Evolutionary conservation across 37 sponge, comb jelly and placozoan genomes (phyloP), one percentile per base, ranked within the genome.

Genomic region (Mnemiopsis leidyi): DNA sequence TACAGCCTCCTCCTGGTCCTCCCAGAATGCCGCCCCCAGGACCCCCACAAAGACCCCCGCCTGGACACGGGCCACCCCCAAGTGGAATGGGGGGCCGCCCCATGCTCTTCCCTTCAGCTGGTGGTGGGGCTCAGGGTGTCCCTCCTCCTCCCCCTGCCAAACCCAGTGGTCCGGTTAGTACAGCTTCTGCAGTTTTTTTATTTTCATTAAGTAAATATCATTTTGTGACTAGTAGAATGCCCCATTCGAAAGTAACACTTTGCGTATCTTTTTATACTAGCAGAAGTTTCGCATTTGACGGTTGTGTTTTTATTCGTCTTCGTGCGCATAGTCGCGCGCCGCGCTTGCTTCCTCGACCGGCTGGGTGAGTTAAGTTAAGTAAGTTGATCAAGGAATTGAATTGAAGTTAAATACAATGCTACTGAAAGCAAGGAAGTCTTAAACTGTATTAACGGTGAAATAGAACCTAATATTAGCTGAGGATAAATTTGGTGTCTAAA

Each of bases 61-160:
- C 90, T 26, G 61, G 90, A 32, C 36, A 18, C 7, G 90, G 29
- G 24, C 40, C 90, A 7, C 40, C 40, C 30, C 30, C 5, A 18
- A 71, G 25, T 28, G n/a, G n/a, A n/a, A 71, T 71, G 61, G 90
- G 61, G 24, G 90, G 29, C 16, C 40, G 90, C 24, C 90, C 90
- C 90, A 85, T 85, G 90, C 90, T 85, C 48, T 85, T 85, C 90
- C 90, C 90, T 40, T 85, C 90, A 36, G 90, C 90, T 40, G 90
- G 90, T 40, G 90, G 90, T 1, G 26, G 32, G 32, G 18, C 26
- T 9, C 79, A 77, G 20, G 36, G 61, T 85, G 90, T 18, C 2
- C 90, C 90, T 28, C 90, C 90, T 16, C 90, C 90, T 1, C 61
- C 61, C 26, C 90, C 90, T 29, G 61, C 90, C 23, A 38, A 85